These are phyloP conservation scores for Dryobates pubescens DNA, from an alignment of 2,797 vertebrate genomes.

Conservation along the genomic window DNA sequence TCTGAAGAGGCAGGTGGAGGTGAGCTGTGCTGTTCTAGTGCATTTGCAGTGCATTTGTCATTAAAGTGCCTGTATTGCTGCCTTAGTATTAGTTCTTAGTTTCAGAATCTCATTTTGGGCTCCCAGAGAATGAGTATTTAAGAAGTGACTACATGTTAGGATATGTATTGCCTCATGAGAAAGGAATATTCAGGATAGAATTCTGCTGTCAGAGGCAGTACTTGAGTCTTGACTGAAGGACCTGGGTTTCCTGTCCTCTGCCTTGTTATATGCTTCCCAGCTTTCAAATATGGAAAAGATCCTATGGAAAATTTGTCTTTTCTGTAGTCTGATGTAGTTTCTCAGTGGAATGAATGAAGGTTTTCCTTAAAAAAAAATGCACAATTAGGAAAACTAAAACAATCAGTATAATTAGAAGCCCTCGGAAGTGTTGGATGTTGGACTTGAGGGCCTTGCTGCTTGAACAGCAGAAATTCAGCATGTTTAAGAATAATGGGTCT, in stretches of 20 bases:
- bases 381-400: background rate
- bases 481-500: background rate
- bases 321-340: background rate
- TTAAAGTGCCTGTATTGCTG: background rate
- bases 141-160: background rate
- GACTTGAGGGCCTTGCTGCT: background rate
- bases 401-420: background rate
- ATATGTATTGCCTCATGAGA: background rate
- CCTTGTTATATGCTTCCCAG: background rate
- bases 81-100: background rate
- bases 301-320: background rate
- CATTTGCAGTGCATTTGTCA: background rate
- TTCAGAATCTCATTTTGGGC: background rate
- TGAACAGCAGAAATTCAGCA: background rate
- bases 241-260: background rate
- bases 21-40: background rate
- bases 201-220: background rate
- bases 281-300: background rate
- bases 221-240: background rate
- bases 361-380: background rate
- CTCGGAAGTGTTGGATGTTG: fast-evolving
- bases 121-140: background rate
- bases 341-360: background rate
- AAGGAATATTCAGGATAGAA: background rate
- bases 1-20: background rate